These are phyloP conservation scores for Sinocyclocheilus rhinocerous DNA, from an alignment of 2,113 vertebrate species.

Conservation along the genomic window DNA sequence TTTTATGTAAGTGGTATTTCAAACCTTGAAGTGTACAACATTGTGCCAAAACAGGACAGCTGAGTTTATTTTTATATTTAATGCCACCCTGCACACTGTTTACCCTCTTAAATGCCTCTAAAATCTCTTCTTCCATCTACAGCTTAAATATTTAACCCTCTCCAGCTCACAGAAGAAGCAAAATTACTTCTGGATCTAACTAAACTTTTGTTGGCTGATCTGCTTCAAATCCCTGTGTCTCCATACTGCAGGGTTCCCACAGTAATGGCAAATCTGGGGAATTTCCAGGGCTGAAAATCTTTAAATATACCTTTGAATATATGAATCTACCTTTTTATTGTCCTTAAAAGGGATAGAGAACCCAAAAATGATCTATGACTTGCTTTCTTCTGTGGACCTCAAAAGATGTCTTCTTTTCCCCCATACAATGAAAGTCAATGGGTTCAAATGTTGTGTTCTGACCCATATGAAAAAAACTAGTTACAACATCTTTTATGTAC, in stretches of 20 bases:
- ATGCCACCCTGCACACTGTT: neutral
- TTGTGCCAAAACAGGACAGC: neutral
- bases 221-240: neutral
- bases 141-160: neutral
- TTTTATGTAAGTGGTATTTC: neutral
- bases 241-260: neutral
- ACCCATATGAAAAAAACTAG: no score
- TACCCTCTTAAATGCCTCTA: neutral
- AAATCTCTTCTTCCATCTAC: neutral
- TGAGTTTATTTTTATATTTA: slow-evolving; percentile 1
- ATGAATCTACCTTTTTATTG: neutral
- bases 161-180: neutral
- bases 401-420: neutral
- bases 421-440: neutral
- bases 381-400: neutral
- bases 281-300: neutral
- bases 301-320: no score
- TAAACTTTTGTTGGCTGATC: neutral
- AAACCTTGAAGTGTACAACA: neutral
- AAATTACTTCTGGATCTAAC: neutral
- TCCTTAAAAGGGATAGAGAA: neutral
- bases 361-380: neutral
- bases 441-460: neutral
- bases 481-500: neutral
- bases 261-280: neutral